These are phyloP conservation scores for Phymorhynchus buccinoides DNA, from an alignment of 1,140 invertebrate species.

Conservation along the genomic window DNA sequence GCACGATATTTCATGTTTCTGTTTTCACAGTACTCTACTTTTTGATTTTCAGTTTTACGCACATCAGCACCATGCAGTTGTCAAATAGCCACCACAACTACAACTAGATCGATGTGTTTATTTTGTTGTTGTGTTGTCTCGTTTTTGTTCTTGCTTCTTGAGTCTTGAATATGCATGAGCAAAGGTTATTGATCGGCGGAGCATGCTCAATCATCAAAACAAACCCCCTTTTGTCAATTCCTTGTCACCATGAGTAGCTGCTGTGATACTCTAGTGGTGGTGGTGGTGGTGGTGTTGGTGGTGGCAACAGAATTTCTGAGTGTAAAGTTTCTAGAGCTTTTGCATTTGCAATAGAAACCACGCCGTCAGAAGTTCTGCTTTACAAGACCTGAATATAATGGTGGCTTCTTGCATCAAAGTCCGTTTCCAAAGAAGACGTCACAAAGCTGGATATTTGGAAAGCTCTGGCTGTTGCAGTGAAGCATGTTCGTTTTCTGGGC, in stretches of 20 bases:
- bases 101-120: background rate
- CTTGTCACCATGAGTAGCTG: no score
- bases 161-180: background rate
- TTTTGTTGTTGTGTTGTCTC: background rate
- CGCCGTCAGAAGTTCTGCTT: background rate
- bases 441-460: background rate
- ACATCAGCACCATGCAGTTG: background rate
- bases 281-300: background rate
- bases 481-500: background rate
- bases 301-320: background rate
- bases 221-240: background rate
- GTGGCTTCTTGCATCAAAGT: background rate
- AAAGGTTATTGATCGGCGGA: slow-evolving; percentile 24
- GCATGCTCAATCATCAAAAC: slow-evolving; percentile 32
- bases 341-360: background rate
- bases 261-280: no score
- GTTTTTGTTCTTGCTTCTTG: background rate
- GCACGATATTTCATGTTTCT: no score
- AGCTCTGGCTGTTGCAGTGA: background rate
- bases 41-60: background rate
- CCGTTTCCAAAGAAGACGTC: background rate
- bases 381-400: background rate
- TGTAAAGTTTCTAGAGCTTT: background rate
- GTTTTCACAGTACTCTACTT: no score
- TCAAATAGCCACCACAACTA: background rate